phyloP scores from a whole-genome alignment of 2,113 vertebrate species.

The Gymnogyps californianus region DNA sequence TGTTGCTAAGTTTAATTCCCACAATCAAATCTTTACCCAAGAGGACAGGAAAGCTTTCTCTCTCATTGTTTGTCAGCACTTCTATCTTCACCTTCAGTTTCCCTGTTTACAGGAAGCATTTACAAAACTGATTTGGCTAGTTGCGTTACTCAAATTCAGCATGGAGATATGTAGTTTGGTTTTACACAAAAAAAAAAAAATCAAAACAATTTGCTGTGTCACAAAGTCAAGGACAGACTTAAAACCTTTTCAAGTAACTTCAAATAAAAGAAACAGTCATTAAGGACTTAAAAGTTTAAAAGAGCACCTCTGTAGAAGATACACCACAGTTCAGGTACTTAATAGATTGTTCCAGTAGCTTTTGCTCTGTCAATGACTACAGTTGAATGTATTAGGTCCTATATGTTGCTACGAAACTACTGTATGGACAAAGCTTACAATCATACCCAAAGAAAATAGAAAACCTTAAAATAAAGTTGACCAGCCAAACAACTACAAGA shows the following conservation, averaged over 20 bases:
- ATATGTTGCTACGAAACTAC: background rate
- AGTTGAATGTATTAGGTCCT: fast-evolving
- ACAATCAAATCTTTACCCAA: background rate
- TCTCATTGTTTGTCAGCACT: background rate
- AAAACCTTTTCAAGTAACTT: background rate
- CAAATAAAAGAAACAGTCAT: background rate
- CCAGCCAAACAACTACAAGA: background rate
- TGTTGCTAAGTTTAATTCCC: background rate
- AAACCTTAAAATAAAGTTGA: background rate
- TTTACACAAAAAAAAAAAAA: background rate
- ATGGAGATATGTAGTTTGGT: background rate
- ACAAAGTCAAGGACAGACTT: background rate
- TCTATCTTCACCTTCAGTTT: background rate
- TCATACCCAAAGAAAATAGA: background rate
- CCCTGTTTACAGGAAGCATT: background rate
- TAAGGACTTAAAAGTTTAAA: background rate
- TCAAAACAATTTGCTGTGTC: background rate
- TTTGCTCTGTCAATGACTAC: background rate
- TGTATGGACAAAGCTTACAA: background rate
- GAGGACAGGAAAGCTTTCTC: background rate
- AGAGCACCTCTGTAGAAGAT: background rate
- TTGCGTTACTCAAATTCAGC: background rate
- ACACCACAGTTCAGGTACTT: fast-evolving
- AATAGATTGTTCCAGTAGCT: background rate
- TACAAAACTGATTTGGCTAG: background rate